A percentile compares a stretch with the other conserved stretches of the same genome.
These are phyloP conservation scores for Pseudochromis fuscus DNA, from an alignment of 2,797 vertebrate genomes.

Conservation along the genomic window DNA sequence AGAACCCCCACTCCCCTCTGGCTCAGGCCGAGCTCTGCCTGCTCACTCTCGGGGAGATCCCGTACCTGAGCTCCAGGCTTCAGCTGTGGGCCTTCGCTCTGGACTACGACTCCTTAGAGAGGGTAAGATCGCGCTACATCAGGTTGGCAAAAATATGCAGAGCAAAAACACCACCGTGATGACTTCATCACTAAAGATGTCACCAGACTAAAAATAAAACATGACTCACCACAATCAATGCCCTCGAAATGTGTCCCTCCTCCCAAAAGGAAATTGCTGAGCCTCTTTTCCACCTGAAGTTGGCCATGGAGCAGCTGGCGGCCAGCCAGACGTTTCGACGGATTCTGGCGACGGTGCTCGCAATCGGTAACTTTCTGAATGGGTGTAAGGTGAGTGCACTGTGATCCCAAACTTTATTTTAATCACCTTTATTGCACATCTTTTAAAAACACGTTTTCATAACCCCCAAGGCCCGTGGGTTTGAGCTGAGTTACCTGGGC, in stretches of 20 bases:
- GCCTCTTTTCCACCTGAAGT: slow-evolving; percentile 86
- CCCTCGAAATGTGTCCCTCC: slow-evolving; percentile 1
- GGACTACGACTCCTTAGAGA: slow-evolving; percentile 85
- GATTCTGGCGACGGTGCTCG: slow-evolving; percentile 85
- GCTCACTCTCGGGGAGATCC: slow-evolving; percentile 79
- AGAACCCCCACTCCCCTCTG: slow-evolving; percentile 68
- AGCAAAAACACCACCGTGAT: not conserved
- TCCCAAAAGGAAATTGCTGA: slow-evolving; percentile 84
- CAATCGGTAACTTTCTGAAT: slow-evolving; percentile 87
- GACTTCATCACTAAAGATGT: slow-evolving; percentile 6
- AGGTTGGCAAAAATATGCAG: not conserved
- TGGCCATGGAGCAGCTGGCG: slow-evolving; percentile 86
- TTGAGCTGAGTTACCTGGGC: slow-evolving; percentile 87
- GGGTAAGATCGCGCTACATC: slow-evolving; percentile 63
- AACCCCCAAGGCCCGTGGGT: slow-evolving; percentile 80
- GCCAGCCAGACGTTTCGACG: slow-evolving; percentile 83
- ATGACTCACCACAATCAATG: slow-evolving; percentile 11
- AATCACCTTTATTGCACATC: not conserved
- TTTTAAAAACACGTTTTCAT: not conserved
- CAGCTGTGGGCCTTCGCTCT: slow-evolving; percentile 85
- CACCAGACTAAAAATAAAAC: slow-evolving; percentile 18
- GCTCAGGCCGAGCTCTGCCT: slow-evolving; percentile 84
- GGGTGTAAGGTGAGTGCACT: slow-evolving; percentile 79
- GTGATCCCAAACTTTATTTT: not conserved
- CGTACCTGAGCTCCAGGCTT: slow-evolving; percentile 80